Base-by-base conservation (phyloP, 2,888 invertebrate species). In the Conus canariensis region DNA sequence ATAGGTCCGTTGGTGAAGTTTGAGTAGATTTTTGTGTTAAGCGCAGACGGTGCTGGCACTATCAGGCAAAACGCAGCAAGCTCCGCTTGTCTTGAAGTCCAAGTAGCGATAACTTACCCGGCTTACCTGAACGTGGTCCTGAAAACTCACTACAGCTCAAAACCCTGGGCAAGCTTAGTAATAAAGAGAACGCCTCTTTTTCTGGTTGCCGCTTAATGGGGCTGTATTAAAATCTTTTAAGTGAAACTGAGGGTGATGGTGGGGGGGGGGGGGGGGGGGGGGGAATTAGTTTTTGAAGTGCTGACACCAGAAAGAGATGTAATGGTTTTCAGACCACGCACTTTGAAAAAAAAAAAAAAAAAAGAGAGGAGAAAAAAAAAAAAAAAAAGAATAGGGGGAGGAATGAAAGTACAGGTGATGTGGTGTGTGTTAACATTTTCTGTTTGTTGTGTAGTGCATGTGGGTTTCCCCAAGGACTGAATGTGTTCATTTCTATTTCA, bases 71-170 rank as follows among this genome's bases (percentile, higher is more conserved):
- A 86, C 86, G 86, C 14, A 86, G 86, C 67, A 86, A 86, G 87
- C 86, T n/a, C 67, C 85, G 90, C 77, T 77, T 60, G 87, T n/a
- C 87, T 80, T 87, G 59, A 70, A 87, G 82, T 90, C 90, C 90
- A 86, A 67, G 67, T 86, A 70, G 70, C 83, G 82, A 86, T 58
- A 82, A 90, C 90, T 90, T 88, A 90, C 90, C 90, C 88, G 90
- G 90, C 90, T 90, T 88, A 90, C 90, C 90, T 88, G 90, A 88
- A 88, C 90, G 87, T 83, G 67, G 87, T 67, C 58, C 14, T 70
- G 88, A 87, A 87, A 88, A 74, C 67, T n/a, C 83, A 59, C 80
- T 90, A 85, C 87, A 70, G 58, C 89, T 89, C 89, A 14, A 67
- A 67, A 45, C 67, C 25, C n/a, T 58, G 19, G 14, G 74, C 30